A percentile compares a stretch with the other conserved stretches of the same genome.
Conservation (phyloP, 2,113 vertebrate genomes). For the Ginglymostoma cirratum region DNA sequence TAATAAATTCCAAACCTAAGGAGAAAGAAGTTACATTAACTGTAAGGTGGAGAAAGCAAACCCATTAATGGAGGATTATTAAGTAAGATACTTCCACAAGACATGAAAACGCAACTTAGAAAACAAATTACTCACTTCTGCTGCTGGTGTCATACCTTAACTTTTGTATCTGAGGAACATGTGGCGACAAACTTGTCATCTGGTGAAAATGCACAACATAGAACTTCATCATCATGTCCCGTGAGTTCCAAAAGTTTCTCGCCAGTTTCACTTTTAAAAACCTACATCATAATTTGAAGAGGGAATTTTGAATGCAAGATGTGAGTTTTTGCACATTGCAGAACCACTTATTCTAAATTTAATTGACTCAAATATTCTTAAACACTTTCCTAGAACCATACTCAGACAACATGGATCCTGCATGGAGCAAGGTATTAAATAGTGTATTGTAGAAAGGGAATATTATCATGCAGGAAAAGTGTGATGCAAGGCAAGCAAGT, state of each 20-base stretch:
- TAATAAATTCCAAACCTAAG: constrained; percentile 79
- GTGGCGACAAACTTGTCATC: constrained; percentile 79
- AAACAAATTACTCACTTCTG: not conserved
- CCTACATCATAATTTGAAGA: constrained; percentile 53
- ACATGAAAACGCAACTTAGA: not conserved
- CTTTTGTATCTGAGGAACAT: constrained; percentile 83
- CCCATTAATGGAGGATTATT: not conserved
- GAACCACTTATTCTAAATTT: constrained; percentile 35
- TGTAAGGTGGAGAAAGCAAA: not conserved
- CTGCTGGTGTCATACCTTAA: constrained; percentile 66
- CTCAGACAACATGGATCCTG: not conserved
- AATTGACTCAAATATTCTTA: not conserved
- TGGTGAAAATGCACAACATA: constrained; percentile 83
- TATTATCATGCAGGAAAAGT: not conserved
- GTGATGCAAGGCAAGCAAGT: no score
- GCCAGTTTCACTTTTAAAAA: constrained; percentile 82
- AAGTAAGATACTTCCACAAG: not conserved
- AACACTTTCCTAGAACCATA: not conserved
- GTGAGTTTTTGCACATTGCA: constrained; percentile 34
- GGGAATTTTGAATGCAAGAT: constrained; percentile 42
- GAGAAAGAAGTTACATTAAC: constrained; percentile 19
- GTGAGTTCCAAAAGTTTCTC: constrained; percentile 75
- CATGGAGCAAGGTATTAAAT: not conserved
- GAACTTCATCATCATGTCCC: constrained; percentile 84
- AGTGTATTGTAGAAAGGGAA: not conserved